Evolutionary conservation across 2,113 vertebrate species (phyloP).

Genomic region (Callopanchax toddi): DNA sequence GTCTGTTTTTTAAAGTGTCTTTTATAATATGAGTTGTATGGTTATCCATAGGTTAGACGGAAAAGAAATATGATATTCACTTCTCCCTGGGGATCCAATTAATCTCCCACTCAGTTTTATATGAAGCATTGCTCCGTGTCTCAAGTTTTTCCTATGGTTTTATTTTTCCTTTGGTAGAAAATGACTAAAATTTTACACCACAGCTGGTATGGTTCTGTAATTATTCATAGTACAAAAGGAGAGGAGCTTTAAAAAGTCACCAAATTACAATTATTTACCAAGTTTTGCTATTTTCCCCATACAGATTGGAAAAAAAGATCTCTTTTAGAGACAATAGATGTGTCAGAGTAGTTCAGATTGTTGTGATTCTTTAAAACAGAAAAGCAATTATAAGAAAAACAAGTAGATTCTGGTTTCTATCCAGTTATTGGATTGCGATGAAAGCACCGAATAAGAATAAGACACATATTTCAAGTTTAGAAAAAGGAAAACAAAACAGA

Average conservation of each 20-base stretch:
- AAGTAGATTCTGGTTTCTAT: too few relatives aligned
- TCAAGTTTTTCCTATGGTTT: neutral
- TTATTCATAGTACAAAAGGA: neutral
- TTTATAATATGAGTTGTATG: neutral
- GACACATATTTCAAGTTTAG: too few relatives aligned
- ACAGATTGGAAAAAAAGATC: too few relatives aligned
- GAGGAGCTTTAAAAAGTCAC: too few relatives aligned
- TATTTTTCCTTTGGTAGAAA: neutral
- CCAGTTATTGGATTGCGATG: too few relatives aligned
- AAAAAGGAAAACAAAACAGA: neutral
- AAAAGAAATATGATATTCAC: neutral
- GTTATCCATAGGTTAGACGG: neutral
- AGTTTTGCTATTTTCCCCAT: too few relatives aligned
- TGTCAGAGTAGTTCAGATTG: too few relatives aligned
- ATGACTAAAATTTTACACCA: neutral
- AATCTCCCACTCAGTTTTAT: neutral
- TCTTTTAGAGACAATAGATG: too few relatives aligned
- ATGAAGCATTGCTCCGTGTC: neutral
- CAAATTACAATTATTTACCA: too few relatives aligned
- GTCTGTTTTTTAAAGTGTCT: neutral
- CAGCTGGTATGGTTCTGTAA: neutral
- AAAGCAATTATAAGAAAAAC: too few relatives aligned
- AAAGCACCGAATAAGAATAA: too few relatives aligned
- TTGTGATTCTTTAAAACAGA: too few relatives aligned
- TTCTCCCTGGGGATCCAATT: conserved; percentile 1